Percentiles rank a stretch among this genome's conserved stretches.
These are phyloP conservation scores for Ectropis crepuscularia DNA, from an alignment of 2,888 invertebrate species.

Conservation along the genomic window DNA sequence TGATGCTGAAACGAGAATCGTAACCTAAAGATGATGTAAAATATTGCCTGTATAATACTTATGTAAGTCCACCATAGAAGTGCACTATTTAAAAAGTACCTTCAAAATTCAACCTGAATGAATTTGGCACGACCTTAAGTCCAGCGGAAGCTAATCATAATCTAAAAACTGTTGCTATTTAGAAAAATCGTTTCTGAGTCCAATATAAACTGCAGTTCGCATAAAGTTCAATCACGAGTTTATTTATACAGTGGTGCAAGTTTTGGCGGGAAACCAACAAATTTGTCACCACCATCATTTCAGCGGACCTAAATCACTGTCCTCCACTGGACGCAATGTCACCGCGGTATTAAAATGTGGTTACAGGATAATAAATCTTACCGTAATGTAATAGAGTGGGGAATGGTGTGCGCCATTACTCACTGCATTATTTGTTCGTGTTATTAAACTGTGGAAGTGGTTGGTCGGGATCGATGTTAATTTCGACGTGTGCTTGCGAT, in stretches of 20 bases:
- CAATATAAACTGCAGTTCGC: not conserved
- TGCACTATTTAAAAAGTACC: too few species aligned
- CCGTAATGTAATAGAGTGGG: slow-evolving; percentile 32
- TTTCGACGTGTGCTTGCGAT: slow-evolving; percentile 41
- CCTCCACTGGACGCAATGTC: slow-evolving; percentile 31
- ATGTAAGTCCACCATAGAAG: too few species aligned
- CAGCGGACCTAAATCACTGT: slow-evolving; percentile 25
- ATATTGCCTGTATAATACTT: too few species aligned
- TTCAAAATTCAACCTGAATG: too few species aligned
- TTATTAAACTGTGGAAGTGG: slow-evolving; percentile 37
- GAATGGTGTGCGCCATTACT: slow-evolving; percentile 31
- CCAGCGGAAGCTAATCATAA: too few species aligned
- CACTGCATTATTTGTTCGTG: slow-evolving; percentile 32
- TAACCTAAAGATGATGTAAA: too few species aligned
- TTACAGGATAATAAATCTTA: slow-evolving; percentile 40
- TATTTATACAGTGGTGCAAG: not conserved
- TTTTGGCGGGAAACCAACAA: slow-evolving; percentile 7
- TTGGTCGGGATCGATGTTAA: slow-evolving; percentile 40
- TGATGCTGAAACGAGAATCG: too few species aligned
- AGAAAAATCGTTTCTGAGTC: not conserved
- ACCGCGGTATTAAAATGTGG: slow-evolving; percentile 32
- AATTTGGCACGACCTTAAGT: too few species aligned
- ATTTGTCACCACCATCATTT: slow-evolving; percentile 6
- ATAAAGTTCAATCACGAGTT: not conserved
- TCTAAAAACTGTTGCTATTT: too few species aligned